phyloP scores from a whole-genome alignment of 2,113 vertebrate genomes.

The Amia ocellicauda region DNA sequence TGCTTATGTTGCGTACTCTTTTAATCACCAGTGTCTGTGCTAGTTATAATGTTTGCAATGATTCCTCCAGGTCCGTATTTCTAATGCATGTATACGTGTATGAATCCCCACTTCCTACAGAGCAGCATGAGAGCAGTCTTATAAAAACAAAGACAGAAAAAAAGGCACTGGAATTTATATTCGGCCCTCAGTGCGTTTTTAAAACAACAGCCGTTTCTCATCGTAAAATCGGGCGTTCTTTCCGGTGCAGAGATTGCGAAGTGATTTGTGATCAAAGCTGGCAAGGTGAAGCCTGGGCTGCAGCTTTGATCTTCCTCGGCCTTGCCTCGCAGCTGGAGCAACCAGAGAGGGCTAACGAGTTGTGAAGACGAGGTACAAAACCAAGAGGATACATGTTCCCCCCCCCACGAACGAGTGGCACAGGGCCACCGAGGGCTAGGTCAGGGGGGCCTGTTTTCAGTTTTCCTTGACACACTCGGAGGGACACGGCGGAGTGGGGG shows the following conservation, averaged over 20 bases:
- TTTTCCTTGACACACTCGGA: not conserved
- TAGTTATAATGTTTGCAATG: no score
- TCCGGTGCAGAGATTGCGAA: not conserved
- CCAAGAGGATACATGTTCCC: no score
- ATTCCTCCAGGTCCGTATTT: no score
- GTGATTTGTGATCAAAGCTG: not conserved
- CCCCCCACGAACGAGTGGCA: not conserved
- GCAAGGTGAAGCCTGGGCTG: not conserved
- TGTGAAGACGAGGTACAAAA: not conserved
- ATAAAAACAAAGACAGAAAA: no score
- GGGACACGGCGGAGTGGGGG: slow-evolving; percentile 1
- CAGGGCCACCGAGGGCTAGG: slow-evolving; percentile 5
- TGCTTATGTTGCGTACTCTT: no score
- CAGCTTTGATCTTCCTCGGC: not conserved
- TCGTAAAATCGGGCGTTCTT: not conserved
- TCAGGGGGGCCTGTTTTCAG: slow-evolving; percentile 14
- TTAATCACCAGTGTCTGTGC: no score
- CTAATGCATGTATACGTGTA: no score
- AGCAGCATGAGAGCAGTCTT: no score
- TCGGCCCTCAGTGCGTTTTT: slow-evolving; percentile 31
- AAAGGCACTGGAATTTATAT: slow-evolving; percentile 62
- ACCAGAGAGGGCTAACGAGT: not conserved
- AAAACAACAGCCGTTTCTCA: not conserved
- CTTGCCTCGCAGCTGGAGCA: not conserved
- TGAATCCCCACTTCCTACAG: no score